Evolutionary conservation across 2,113 vertebrate genomes (phyloP).

Genomic region (Podarcis cretensis): DNA sequence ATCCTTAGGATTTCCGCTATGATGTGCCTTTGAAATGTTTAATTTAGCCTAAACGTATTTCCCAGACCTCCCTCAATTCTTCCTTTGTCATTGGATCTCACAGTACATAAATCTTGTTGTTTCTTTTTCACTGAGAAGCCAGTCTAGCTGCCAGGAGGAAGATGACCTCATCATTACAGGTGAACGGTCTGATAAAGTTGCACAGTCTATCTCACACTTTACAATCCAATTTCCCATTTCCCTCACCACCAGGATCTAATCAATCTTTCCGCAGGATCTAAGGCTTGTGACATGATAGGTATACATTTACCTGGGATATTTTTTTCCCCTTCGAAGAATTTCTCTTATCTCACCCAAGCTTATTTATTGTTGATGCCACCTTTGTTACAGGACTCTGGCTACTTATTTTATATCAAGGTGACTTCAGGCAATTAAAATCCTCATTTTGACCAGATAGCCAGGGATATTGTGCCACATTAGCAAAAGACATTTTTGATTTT

Average conservation of each 20-base stretch:
- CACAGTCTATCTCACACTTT: constrained; percentile 9
- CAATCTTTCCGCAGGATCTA: constrained; percentile 15
- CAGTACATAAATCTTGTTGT: constrained; percentile 2
- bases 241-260: constrained; percentile 19
- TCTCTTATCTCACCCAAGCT: not conserved
- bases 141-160: not conserved
- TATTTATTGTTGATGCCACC: constrained; percentile 22
- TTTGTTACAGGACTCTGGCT: not conserved
- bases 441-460: not conserved
- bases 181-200: constrained; percentile 7
- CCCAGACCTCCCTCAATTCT: not conserved
- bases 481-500: not conserved
- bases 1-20: not conserved
- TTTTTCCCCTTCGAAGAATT: not conserved
- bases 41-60: not conserved
- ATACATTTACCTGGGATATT: not conserved
- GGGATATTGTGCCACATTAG: not conserved
- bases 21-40: not conserved
- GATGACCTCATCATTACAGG: constrained; percentile 1
- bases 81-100: not conserved
- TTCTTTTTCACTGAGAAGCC: not conserved
- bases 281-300: not conserved
- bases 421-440: not conserved
- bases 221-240: constrained; percentile 20
- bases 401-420: not conserved